A percentile compares a stretch with the other conserved stretches of the same genome.
These are phyloP conservation scores for Alexandromys oeconomus DNA, from an alignment of 2,797 vertebrate genomes.

Conservation along the genomic window DNA sequence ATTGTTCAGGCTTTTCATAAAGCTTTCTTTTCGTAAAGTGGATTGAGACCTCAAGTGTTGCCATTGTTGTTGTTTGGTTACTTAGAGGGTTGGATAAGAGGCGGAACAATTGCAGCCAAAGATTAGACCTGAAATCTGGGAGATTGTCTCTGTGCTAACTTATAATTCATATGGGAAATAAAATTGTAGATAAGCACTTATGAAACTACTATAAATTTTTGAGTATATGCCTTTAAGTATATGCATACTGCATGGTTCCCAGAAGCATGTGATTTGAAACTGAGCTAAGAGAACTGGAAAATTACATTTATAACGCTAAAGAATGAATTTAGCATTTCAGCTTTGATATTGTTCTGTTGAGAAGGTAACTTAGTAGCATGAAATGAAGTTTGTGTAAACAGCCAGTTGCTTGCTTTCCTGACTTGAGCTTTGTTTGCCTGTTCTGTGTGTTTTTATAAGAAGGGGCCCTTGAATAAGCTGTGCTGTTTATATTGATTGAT, in stretches of 20 bases:
- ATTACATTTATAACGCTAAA: constrained; percentile 56
- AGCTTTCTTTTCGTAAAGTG: constrained; percentile 92
- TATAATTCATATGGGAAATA: constrained; percentile 86
- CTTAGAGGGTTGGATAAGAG: constrained; percentile 89
- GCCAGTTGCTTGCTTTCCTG: constrained; percentile 56
- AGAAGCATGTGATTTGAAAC: constrained; percentile 76
- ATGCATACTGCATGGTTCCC: constrained; percentile 73
- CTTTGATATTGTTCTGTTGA: neutral
- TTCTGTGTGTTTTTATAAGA: neutral
- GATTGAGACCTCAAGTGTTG: constrained; percentile 90
- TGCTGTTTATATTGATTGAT: constrained; percentile 41
- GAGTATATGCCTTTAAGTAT: constrained; percentile 96
- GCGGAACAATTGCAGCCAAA: constrained; percentile 87
- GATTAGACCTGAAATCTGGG: constrained; percentile 87
- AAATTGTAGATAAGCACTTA: constrained; percentile 82
- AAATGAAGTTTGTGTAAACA: neutral
- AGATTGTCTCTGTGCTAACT: constrained; percentile 88
- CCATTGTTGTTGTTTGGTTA: constrained; percentile 87
- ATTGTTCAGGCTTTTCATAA: constrained; percentile 91
- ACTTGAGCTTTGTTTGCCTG: constrained; percentile 48
- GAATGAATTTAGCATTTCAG: constrained; percentile 48
- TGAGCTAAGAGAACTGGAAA: constrained; percentile 72
- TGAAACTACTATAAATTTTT: constrained; percentile 96
- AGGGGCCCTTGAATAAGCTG: neutral
- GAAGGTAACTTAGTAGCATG: constrained; percentile 10